Evolutionary conservation across 2,113 vertebrate genomes (phyloP).

Genomic region (Blennius ocellaris): DNA sequence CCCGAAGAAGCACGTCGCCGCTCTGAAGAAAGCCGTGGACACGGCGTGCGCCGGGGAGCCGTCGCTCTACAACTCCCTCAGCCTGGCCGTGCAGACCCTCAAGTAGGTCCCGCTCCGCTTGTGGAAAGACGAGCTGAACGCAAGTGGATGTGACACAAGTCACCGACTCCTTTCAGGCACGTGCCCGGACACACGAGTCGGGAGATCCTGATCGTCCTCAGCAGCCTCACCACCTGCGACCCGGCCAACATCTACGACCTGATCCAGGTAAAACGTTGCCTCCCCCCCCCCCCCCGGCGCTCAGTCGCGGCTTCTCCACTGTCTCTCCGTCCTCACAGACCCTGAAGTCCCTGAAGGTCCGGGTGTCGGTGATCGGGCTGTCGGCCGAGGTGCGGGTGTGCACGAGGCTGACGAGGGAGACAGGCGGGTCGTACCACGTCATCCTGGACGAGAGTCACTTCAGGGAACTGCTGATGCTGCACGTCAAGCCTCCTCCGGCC

Average conservation of each 20-base stretch:
- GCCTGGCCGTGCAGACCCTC: conserved; percentile 91
- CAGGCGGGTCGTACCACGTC: conserved; percentile 92
- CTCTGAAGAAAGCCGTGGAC: conserved; percentile 92
- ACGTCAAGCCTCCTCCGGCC: conserved; percentile 94
- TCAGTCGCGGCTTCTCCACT: too few relatives aligned
- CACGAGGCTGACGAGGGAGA: conserved; percentile 92
- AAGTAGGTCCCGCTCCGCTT: conserved; percentile 83
- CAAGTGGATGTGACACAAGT: neutral
- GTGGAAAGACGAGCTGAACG: too few relatives aligned
- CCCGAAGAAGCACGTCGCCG: conserved; percentile 89
- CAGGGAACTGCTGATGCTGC: conserved; percentile 91
- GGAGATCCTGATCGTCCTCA: conserved; percentile 94
- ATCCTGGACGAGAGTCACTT: conserved; percentile 98
- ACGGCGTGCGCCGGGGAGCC: conserved; percentile 93
- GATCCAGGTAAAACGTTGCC: conserved; percentile 88
- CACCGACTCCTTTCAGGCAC: conserved; percentile 82
- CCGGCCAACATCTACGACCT: conserved; percentile 95
- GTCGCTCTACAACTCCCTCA: conserved; percentile 95
- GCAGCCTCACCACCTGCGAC: conserved; percentile 97
- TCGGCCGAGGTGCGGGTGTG: conserved; percentile 97
- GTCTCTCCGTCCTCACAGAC: conserved; percentile 75
- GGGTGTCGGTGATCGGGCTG: conserved; percentile 94
- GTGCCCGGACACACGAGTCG: conserved; percentile 97
- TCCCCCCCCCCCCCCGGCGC: too few relatives aligned
- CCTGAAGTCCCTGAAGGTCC: conserved; percentile 91